Conservation (phyloP, 2,113 vertebrate species). For the Pagrus major region DNA sequence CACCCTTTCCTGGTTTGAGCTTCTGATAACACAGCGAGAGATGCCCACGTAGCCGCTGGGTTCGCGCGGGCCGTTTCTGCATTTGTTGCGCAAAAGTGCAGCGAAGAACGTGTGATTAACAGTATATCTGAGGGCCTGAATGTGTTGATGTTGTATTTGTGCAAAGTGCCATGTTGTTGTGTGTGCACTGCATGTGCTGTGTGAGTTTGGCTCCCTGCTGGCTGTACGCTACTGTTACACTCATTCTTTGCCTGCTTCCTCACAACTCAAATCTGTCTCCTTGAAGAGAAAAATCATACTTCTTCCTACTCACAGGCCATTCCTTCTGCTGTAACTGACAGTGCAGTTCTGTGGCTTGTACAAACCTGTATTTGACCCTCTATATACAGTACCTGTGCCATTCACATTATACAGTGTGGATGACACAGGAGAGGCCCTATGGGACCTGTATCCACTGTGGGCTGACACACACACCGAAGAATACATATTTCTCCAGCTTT, state of each 20-base stretch:
- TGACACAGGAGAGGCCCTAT: conserved; percentile 17
- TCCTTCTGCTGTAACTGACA: conserved; percentile 4
- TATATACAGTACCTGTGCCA: conserved; percentile 11
- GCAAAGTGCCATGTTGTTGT: background rate
- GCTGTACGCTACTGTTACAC: background rate
- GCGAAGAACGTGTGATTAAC: conserved; percentile 35
- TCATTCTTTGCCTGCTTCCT: background rate
- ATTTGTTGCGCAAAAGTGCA: conserved; percentile 1
- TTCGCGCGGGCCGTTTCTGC: conserved; percentile 1
- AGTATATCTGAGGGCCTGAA: conserved; percentile 8
- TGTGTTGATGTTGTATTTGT: conserved; percentile 12
- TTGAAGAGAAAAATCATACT: background rate
- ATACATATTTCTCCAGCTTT: conserved; percentile 50
- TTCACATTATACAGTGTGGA: conserved; percentile 14
- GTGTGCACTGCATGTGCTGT: conserved; percentile 10
- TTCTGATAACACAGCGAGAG: background rate
- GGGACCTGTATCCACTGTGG: conserved; percentile 15
- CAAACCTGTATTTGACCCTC: background rate
- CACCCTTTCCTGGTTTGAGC: conserved; percentile 8
- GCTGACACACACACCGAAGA: conserved; percentile 33
- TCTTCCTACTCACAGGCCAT: background rate
- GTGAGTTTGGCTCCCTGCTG: background rate
- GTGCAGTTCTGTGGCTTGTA: conserved; percentile 4
- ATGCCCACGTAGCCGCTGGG: background rate
- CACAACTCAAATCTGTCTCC: background rate